phyloP scores from a whole-genome alignment of 2,113 vertebrate species.

The Xenus cinereus region DNA sequence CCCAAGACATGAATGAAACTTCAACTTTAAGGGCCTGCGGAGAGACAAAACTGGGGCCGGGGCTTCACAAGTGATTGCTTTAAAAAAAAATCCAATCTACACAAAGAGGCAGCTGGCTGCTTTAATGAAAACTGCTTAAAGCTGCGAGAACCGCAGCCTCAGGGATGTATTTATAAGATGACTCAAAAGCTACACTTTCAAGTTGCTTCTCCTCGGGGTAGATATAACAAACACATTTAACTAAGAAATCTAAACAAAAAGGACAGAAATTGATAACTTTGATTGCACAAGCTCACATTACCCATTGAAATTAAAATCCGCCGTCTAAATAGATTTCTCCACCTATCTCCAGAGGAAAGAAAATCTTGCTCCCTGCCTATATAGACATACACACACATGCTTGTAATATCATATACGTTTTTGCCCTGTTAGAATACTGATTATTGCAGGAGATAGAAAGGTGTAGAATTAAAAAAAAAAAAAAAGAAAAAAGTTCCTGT shows the following conservation, averaged over 20 bases:
- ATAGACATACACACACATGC: background rate
- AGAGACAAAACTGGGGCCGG: conserved; percentile 76
- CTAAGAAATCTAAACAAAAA: conserved; percentile 68
- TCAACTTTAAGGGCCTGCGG: conserved; percentile 77
- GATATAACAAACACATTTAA: conserved; percentile 72
- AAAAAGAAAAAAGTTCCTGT: conserved; percentile 23
- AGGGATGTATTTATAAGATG: conserved; percentile 74
- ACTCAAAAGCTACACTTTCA: conserved; percentile 74
- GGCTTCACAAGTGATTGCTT: conserved; percentile 74
- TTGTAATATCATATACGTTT: background rate
- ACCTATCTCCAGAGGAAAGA: conserved; percentile 32
- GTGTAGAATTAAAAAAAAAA: background rate
- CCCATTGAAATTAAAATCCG: conserved; percentile 56
- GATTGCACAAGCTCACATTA: conserved; percentile 51
- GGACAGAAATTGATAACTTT: conserved; percentile 68
- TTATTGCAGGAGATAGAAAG: background rate
- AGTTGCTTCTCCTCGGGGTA: conserved; percentile 70
- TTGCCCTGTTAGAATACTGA: background rate
- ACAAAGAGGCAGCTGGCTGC: conserved; percentile 80
- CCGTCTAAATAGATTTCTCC: conserved; percentile 41
- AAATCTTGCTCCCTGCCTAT: background rate
- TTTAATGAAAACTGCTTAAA: conserved; percentile 80
- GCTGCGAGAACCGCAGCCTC: conserved; percentile 72
- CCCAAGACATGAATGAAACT: conserved; percentile 72
- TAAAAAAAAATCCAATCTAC: conserved; percentile 70